Percentiles rank a stretch among this genome's conserved stretches.
phyloP scores from a whole-genome alignment of 2,797 vertebrate species.

The Eulemur rubriventer region DNA sequence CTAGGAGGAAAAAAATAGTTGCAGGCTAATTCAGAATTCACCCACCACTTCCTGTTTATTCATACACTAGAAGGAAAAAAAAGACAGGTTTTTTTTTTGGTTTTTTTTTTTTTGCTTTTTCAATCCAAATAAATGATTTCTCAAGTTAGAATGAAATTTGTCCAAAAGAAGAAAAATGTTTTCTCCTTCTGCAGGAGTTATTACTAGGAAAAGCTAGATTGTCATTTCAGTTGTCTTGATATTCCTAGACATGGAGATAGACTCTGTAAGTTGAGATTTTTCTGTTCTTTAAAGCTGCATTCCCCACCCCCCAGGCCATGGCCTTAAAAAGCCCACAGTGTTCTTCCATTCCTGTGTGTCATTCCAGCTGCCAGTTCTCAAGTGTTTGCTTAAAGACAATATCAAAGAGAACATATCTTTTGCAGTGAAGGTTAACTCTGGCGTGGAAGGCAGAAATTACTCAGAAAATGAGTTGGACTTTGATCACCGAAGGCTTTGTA shows the following conservation, averaged over 20 bases:
- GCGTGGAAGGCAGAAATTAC: not conserved
- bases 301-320: too few species aligned
- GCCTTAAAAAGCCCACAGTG: not conserved
- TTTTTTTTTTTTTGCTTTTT: slow-evolving; percentile 5
- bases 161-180: not conserved
- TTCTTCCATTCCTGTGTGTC: not conserved
- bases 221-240: not conserved
- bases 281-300: not conserved
- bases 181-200: not conserved
- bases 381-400: not conserved
- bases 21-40: not conserved
- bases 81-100: not conserved
- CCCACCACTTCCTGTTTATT: slow-evolving; percentile 53
- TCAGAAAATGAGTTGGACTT: slow-evolving; percentile 21
- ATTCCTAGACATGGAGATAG: not conserved
- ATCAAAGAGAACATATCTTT: not conserved
- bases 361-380: not conserved
- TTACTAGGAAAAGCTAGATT: not conserved
- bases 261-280: not conserved
- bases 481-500: not conserved
- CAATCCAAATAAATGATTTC: slow-evolving; percentile 31
- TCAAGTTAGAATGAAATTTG: slow-evolving; percentile 36
- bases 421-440: not conserved
- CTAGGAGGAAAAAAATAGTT: not conserved
- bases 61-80: not conserved